phyloP scores from a whole-genome alignment of 2,797 vertebrate genomes.

The Sebastes matsubarae region DNA sequence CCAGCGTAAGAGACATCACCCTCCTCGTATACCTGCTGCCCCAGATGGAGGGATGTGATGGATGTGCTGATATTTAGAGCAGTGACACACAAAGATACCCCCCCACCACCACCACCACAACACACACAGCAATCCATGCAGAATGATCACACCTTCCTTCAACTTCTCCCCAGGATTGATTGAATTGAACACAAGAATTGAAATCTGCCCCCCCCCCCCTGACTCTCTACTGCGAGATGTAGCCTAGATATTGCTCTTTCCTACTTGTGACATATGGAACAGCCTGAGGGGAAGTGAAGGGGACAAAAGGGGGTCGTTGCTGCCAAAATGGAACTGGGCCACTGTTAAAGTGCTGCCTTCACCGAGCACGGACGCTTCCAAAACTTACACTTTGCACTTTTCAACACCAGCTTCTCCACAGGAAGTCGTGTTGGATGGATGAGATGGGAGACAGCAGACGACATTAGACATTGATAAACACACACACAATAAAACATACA shows the following conservation, averaged over 20 bases:
- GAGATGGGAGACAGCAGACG: constrained; percentile 43
- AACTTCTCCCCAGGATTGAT: constrained; percentile 17
- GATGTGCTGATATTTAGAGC: constrained; percentile 7
- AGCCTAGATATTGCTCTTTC: constrained; percentile 36
- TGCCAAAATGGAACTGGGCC: constrained; percentile 61
- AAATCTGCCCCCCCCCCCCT: background rate
- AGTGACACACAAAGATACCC: background rate
- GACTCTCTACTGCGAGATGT: background rate
- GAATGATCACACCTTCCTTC: constrained; percentile 13
- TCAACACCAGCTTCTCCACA: constrained; percentile 51
- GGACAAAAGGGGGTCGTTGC: constrained; percentile 10
- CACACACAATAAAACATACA: background rate
- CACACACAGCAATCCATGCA: constrained; percentile 25
- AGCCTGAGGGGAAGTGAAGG: constrained; percentile 62
- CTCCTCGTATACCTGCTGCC: constrained; percentile 1
- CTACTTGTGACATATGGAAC: constrained; percentile 59
- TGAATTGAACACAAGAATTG: background rate
- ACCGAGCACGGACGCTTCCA: background rate
- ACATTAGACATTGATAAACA: constrained; percentile 5
- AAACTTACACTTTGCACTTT: constrained; percentile 33
- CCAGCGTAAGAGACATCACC: no score
- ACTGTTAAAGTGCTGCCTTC: constrained; percentile 4
- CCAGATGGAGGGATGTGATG: constrained; percentile 12
- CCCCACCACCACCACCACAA: background rate
- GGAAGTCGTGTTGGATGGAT: constrained; percentile 23